Evolutionary conservation across 2,113 vertebrate genomes (phyloP), one percentile per base, ranked within the genome.

Genomic region (Saccopteryx bilineata): DNA sequence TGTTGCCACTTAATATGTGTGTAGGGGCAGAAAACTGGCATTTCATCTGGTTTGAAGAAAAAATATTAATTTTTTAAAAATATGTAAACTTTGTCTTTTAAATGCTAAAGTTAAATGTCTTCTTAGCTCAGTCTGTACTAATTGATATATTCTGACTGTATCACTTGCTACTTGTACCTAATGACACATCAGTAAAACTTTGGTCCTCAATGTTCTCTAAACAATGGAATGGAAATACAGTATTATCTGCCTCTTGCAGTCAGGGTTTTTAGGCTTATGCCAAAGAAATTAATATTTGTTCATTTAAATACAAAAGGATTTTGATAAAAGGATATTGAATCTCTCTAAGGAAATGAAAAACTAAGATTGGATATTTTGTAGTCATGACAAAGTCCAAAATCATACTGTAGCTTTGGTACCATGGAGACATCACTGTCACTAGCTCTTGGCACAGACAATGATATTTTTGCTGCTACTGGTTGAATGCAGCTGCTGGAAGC

Each of bases 11-110:
- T 85, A 65, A 80, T n/a, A 80, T 52, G n/a, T 58, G 7, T 1
- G 10, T 58, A 39, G 80, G 24, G 39, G n/a, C 2, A 90, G 79
- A 66, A 23, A 89, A 66, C 3, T 12, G 80, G 63, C 14, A 76
- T 83, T 65, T 88, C 19, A 78, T 50, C 17, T 92, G 50, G 14
- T 60, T 90, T 74, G 74, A 96, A 74, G 78, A 79, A 46, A 83
- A 94, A 68, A 52, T 54, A 74, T 48, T 93, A 61, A 23, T 56
- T 56, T 61, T 91, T 90, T 24, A 54, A 56, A 54, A 56, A 24
- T 21, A 83, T 9, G 1, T 60, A 92, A 94, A 1, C 4, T 50
- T 39, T 39, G 39, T 74, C 48, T 89, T 89, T 92, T 48, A 74
- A 80, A 85, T 69, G 74, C 7, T 80, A 89, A 74, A 89, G 28